phyloP scores from a whole-genome alignment of 2,797 vertebrate genomes.

The Sebastes melanostomus region DNA sequence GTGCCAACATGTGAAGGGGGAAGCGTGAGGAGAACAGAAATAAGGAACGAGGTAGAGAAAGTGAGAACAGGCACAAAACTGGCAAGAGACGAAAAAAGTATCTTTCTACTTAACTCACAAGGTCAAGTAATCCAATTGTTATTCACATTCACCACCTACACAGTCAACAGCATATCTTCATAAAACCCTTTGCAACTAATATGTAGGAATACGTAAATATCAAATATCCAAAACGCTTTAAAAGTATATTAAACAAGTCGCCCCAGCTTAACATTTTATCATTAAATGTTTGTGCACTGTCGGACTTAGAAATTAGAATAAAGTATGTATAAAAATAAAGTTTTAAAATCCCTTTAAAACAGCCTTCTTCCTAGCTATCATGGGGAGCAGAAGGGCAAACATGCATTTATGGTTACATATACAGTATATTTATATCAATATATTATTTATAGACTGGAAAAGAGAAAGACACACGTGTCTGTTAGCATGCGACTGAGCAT shows the following conservation, averaged over 20 bases:
- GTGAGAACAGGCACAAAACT: not conserved
- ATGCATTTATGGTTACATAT: not conserved
- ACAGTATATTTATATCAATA: too few species aligned
- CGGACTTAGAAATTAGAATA: not conserved
- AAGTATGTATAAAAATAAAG: not conserved
- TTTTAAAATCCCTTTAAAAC: not conserved
- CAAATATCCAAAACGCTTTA: too few species aligned
- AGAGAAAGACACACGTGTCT: not conserved
- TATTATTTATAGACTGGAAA: not conserved
- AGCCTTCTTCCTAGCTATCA: too few species aligned
- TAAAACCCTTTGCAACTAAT: not conserved
- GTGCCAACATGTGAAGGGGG: not conserved
- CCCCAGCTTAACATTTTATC: not conserved
- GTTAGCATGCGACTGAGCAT: not conserved
- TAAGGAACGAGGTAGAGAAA: slow-evolving; percentile 23
- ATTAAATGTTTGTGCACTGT: not conserved
- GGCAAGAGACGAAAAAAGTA: not conserved
- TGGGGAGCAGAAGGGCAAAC: not conserved
- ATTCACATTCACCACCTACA: not conserved
- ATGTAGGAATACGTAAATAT: too few species aligned
- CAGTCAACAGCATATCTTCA: not conserved
- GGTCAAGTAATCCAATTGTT: not conserved
- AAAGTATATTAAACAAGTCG: too few species aligned
- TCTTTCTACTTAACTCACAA: not conserved
- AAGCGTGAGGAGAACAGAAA: slow-evolving; percentile 23